A percentile compares a stretch with the other conserved stretches of the same genome.
Evolutionary conservation across 2,797 vertebrate species (phyloP).

Genomic region (Urocyon cinereoargenteus): DNA sequence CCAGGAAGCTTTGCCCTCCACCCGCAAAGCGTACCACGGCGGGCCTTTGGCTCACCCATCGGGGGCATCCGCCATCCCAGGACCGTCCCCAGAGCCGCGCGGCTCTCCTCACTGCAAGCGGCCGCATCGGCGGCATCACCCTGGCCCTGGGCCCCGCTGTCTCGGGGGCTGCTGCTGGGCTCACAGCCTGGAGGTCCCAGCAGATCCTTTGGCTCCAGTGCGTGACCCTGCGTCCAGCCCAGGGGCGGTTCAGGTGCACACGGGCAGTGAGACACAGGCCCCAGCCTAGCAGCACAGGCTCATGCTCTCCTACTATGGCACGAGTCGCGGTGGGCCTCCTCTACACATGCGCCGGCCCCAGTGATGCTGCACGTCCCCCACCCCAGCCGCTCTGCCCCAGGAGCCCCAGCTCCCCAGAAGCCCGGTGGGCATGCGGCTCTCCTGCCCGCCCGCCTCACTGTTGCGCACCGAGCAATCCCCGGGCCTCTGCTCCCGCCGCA

Average conservation of each 20-base stretch:
- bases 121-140: too few relatives aligned
- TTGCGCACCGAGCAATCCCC: background rate
- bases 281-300: background rate
- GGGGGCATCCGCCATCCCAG: background rate
- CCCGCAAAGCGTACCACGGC: background rate
- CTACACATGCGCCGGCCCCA: background rate
- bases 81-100: background rate
- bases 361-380: background rate
- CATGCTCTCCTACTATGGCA: background rate
- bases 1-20: too few relatives aligned
- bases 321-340: background rate
- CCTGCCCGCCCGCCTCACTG: background rate
- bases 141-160: too few relatives aligned
- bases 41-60: background rate
- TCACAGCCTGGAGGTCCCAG: background rate
- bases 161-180: too few relatives aligned
- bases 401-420: background rate
- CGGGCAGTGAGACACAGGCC: background rate
- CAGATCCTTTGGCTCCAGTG: background rate
- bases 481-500: rapidly evolving
- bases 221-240: background rate
- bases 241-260: background rate
- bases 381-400: background rate
- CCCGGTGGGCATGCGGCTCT: background rate
- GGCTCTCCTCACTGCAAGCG: background rate